These are phyloP conservation scores for Sabellastarte sp. DNA, from an alignment of 2,888 invertebrate species.

Conservation along the genomic window DNA sequence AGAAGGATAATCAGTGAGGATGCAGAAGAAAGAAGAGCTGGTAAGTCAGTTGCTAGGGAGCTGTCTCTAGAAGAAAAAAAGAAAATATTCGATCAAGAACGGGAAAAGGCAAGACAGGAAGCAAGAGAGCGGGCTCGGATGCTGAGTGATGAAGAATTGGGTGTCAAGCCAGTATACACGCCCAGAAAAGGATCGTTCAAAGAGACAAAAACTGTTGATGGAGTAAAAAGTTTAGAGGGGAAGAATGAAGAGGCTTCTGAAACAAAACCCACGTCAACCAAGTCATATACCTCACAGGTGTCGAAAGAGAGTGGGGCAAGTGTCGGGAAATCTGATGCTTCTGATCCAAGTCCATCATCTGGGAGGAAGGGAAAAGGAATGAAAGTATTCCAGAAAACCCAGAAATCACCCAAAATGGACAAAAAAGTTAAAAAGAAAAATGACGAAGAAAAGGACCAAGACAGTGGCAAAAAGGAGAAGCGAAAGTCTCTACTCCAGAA, in stretches of 20 bases:
- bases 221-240: slow-evolving; percentile 3
- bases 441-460: slow-evolving; percentile 8
- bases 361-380: no score
- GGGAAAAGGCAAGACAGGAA: background rate
- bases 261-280: no score
- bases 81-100: background rate
- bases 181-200: background rate
- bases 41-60: background rate
- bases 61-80: background rate
- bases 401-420: slow-evolving; percentile 1
- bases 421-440: slow-evolving; percentile 5
- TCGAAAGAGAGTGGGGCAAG: no score
- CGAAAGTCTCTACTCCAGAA: slow-evolving; percentile 42
- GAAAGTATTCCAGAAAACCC: no score
- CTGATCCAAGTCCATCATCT: no score
- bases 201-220: background rate
- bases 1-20: no score
- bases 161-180: slow-evolving; percentile 45
- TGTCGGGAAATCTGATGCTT: no score
- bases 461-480: slow-evolving; percentile 43
- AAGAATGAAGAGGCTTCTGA: no score
- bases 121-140: slow-evolving; percentile 63
- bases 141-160: slow-evolving; percentile 74
- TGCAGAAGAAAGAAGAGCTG: no score
- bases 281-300: no score